Evolutionary conservation across 2,888 invertebrate genomes (phyloP).

Genomic region (Sinelater perroti): DNA sequence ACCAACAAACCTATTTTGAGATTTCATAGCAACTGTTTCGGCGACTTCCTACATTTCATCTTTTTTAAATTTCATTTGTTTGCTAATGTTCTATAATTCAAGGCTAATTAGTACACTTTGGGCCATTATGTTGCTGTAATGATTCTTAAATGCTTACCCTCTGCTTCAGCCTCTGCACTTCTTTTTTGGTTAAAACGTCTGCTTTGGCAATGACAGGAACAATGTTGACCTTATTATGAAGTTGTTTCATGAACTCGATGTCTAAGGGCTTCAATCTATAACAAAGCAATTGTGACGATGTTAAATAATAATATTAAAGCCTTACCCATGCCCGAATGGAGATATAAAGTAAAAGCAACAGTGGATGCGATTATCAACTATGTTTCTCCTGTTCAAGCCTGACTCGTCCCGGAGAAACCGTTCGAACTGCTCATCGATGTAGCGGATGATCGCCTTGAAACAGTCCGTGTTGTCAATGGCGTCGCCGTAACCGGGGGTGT

Average conservation of each 20-base stretch:
- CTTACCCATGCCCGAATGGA: conserved; percentile 94
- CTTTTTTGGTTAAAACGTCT: conserved; percentile 93
- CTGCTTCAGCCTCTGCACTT: conserved; percentile 85
- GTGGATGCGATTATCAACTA: conserved; percentile 96
- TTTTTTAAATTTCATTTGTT: too few relatives aligned
- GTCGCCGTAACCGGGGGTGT: conserved; percentile 96
- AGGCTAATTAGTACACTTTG: too few relatives aligned
- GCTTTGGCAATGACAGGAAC: conserved; percentile 98
- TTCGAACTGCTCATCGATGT: conserved; percentile 97
- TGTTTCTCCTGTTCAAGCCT: conserved; percentile 94
- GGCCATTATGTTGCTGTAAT: neutral
- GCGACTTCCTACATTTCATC: too few relatives aligned
- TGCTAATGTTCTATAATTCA: too few relatives aligned
- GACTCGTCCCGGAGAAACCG: conserved; percentile 91
- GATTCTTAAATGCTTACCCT: conserved; percentile 66
- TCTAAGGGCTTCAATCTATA: conserved; percentile 88
- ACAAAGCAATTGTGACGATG: too few relatives aligned
- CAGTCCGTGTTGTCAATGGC: conserved; percentile 94
- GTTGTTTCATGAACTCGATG: conserved; percentile 94
- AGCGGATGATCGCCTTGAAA: conserved; percentile 93
- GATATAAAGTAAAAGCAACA: conserved; percentile 98
- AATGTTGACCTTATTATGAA: conserved; percentile 95
- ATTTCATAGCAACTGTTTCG: too few relatives aligned
- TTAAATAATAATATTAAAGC: conserved; percentile 3
- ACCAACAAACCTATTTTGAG: too few relatives aligned